These are phyloP conservation scores for Muscicapa striata DNA, from an alignment of 2,797 vertebrate species.

Conservation along the genomic window DNA sequence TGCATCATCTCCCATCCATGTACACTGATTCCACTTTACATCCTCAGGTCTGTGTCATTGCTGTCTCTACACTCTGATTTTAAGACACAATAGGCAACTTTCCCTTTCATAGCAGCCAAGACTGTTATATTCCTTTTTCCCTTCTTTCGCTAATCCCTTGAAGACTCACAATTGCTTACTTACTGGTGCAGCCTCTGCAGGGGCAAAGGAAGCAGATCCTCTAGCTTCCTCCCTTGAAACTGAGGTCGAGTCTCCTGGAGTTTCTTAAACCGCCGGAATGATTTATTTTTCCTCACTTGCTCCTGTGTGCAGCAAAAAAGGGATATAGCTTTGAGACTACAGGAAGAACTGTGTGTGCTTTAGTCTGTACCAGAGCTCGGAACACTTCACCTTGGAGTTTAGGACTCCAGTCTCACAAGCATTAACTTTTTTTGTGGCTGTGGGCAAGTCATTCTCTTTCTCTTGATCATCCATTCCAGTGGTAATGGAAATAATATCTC, in stretches of 20 bases:
- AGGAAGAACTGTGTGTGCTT: background rate
- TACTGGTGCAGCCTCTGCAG: conserved; percentile 86
- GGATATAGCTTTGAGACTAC: background rate
- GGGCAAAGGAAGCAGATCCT: conserved; percentile 88
- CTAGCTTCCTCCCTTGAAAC: conserved; percentile 81
- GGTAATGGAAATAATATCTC: background rate
- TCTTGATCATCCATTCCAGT: background rate
- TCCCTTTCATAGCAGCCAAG: background rate
- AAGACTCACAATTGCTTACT: conserved; percentile 58
- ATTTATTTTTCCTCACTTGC: conserved; percentile 87
- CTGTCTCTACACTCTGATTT: background rate
- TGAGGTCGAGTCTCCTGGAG: conserved; percentile 90
- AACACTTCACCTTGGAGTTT: background rate
- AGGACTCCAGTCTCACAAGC: background rate
- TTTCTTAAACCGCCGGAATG: conserved; percentile 87
- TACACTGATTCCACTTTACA: background rate
- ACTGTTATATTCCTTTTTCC: background rate
- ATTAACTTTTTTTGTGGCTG: background rate
- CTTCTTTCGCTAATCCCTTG: background rate
- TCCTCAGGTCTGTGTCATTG: background rate
- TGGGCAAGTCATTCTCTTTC: background rate
- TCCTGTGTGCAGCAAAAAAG: conserved; percentile 71
- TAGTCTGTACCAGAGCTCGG: background rate
- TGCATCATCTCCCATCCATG: background rate
- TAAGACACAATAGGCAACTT: background rate